These are phyloP conservation scores for Papilio dardanus DNA, from an alignment of 1,140 invertebrate species.

Conservation along the genomic window DNA sequence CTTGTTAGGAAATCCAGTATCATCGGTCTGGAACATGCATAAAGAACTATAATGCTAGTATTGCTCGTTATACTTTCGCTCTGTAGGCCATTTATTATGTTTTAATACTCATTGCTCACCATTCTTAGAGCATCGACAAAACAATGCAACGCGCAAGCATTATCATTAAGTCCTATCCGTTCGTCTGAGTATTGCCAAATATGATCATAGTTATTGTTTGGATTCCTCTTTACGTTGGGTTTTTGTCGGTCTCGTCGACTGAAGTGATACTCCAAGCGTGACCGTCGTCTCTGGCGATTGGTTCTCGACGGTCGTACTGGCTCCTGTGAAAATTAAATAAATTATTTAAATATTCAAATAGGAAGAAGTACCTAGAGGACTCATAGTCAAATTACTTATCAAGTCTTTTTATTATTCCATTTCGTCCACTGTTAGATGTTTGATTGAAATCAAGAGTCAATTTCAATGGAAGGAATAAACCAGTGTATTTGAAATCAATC, in stretches of 20 bases:
- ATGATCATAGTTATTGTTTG: conserved; percentile 36
- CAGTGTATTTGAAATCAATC: too few relatives aligned
- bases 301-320: conserved; percentile 44
- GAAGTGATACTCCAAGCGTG: conserved; percentile 59
- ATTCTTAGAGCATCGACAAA: conserved; percentile 83
- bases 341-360: neutral
- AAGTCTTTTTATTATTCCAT: too few relatives aligned
- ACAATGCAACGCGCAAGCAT: conserved; percentile 81
- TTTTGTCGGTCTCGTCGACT: conserved; percentile 74
- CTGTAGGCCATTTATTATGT: too few relatives aligned
- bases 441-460: too few relatives aligned
- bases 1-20: conserved; percentile 81
- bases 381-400: too few relatives aligned
- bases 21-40: conserved; percentile 70
- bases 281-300: conserved; percentile 61
- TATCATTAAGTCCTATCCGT: conserved; percentile 27
- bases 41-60: neutral
- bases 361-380: too few relatives aligned
- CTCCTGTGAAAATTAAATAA: conserved; percentile 43
- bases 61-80: neutral
- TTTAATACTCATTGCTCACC: conserved; percentile 58
- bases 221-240: conserved; percentile 54
- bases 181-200: neutral
- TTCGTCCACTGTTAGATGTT: too few relatives aligned
- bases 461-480: too few relatives aligned